Conservation (phyloP, 2,888 invertebrate species). For the Heterodera filipjevi region DNA sequence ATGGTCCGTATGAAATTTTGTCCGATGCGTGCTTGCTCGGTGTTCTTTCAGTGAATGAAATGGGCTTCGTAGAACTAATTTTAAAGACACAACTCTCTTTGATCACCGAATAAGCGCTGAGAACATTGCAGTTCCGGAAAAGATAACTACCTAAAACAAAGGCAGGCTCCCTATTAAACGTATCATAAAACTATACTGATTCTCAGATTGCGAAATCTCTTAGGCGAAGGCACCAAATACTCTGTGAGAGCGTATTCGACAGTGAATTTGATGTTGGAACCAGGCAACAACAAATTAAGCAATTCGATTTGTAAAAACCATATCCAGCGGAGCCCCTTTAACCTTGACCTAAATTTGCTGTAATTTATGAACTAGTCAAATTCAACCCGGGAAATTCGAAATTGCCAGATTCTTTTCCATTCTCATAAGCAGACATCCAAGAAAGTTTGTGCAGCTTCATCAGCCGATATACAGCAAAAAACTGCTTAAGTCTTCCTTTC, state of each 20-base stretch:
- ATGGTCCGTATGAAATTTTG: constrained; percentile 86
- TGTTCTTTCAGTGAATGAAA: constrained; percentile 79
- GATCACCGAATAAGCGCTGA: constrained; percentile 79
- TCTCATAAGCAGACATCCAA: constrained; percentile 49
- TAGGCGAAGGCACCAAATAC: constrained; percentile 26
- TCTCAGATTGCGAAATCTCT: constrained; percentile 77
- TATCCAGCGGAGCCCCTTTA: constrained; percentile 31
- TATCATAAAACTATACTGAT: constrained; percentile 74
- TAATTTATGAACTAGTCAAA: too few relatives aligned
- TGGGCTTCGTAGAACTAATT: constrained; percentile 79
- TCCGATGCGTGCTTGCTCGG: constrained; percentile 80
- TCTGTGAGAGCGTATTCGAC: constrained; percentile 80
- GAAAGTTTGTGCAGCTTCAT: constrained; percentile 50
- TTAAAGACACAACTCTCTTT: constrained; percentile 82
- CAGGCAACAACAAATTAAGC: constrained; percentile 47
- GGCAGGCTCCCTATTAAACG: too few relatives aligned
- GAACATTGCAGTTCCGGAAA: constrained; percentile 83
- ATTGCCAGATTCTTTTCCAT: constrained; percentile 44
- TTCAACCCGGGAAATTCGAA: constrained; percentile 45
- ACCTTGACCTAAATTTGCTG: constrained; percentile 26
- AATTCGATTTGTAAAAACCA: constrained; percentile 51
- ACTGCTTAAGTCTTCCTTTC: constrained; percentile 44
- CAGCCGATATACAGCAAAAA: constrained; percentile 46
- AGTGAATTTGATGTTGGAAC: constrained; percentile 49
- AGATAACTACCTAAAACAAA: constrained; percentile 77